Conservation (phyloP, 1,140 invertebrate species). For the Drosophila albomicans region DNA sequence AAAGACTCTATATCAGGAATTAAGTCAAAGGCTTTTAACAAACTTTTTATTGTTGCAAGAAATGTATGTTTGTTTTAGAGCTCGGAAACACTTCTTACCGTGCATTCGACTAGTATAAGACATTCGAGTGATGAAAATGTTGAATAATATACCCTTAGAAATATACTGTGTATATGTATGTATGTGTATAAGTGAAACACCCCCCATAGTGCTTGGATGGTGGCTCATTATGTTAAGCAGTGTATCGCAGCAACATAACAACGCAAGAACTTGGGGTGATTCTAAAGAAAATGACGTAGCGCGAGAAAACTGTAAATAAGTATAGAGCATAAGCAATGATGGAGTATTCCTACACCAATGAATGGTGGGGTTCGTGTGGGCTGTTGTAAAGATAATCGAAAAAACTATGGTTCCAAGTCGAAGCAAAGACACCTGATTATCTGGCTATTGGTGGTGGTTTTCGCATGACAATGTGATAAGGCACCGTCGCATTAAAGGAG, state of each 20-base stretch:
- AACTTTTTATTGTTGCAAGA: no score
- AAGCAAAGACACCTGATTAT: background rate
- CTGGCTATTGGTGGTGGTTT: conserved; percentile 31
- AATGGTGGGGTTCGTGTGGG: conserved; percentile 1
- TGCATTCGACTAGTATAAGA: background rate
- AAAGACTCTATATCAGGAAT: no score
- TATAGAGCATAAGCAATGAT: conserved; percentile 2
- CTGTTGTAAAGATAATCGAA: conserved; percentile 1
- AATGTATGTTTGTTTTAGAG: no score
- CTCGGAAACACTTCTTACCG: background rate
- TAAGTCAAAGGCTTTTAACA: no score
- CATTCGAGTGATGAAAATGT: background rate
- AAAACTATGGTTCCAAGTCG: background rate
- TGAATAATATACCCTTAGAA: conserved; percentile 19
- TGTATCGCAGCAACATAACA: conserved; percentile 11
- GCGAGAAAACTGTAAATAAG: conserved; percentile 30
- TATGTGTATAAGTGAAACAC: conserved; percentile 36
- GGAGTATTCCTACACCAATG: conserved; percentile 17
- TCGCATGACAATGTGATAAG: background rate
- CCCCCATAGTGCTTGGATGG: conserved; percentile 23
- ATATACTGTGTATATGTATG: background rate
- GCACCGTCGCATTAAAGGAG: background rate
- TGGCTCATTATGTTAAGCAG: conserved; percentile 75
- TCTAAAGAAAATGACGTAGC: conserved; percentile 47
- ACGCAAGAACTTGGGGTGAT: conserved; percentile 39